A percentile compares a stretch with the other conserved stretches of the same genome.
Evolutionary conservation across 2,797 vertebrate species (phyloP).

Genomic region (Poeciliopsis turneri): DNA sequence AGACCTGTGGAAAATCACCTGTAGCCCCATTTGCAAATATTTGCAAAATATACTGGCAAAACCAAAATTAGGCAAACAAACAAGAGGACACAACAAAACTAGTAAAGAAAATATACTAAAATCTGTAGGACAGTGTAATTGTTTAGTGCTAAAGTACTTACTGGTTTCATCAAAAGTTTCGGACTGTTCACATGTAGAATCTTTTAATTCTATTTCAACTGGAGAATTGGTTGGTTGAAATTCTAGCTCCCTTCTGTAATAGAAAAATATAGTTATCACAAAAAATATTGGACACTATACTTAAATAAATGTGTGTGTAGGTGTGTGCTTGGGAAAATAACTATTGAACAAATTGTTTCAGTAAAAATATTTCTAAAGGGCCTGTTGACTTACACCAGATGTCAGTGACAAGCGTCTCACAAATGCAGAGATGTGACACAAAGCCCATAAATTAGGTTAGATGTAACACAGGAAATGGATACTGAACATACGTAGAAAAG

Average conservation of each 20-base stretch:
- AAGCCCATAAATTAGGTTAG: too few relatives aligned
- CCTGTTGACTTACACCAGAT: too few relatives aligned
- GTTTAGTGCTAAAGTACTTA: background rate
- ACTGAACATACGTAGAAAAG: too few relatives aligned
- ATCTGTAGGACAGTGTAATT: background rate
- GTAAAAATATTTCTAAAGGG: background rate
- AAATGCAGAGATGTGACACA: too few relatives aligned
- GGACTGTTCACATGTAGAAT: background rate
- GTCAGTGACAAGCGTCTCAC: too few relatives aligned
- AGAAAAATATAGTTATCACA: background rate
- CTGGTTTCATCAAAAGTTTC: background rate
- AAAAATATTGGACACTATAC: background rate
- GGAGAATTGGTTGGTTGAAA: rapidly evolving
- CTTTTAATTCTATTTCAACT: background rate
- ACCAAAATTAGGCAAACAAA: background rate
- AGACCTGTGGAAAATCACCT: background rate
- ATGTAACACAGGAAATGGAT: too few relatives aligned
- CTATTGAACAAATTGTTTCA: background rate
- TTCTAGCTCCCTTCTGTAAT: background rate
- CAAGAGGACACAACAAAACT: background rate
- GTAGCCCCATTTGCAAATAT: background rate
- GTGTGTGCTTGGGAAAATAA: background rate
- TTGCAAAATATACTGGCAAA: background rate
- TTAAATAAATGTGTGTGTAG: background rate
- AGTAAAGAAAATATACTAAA: background rate